Conservation (phyloP, 2,113 vertebrate species). For the Regulus satrapa region DNA sequence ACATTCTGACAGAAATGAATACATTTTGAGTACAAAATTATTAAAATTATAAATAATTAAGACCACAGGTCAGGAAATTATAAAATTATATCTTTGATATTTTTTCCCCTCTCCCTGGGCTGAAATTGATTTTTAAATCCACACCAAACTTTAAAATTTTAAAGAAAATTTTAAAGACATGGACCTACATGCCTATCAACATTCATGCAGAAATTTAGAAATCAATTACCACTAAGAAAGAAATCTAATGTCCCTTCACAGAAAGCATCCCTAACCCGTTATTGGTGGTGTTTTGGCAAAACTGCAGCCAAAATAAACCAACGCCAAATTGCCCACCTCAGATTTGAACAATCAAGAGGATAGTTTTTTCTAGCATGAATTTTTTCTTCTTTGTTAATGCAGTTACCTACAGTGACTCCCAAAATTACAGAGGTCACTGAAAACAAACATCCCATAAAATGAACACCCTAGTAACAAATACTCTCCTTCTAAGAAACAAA, state of each 20-base stretch:
- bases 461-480: neutral
- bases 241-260: neutral
- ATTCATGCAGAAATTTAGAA: neutral
- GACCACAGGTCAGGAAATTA: neutral
- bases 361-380: neutral
- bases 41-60: neutral
- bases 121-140: neutral
- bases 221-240: neutral
- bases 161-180: neutral
- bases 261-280: neutral
- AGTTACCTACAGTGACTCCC: neutral
- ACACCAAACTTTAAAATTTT: neutral
- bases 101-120: neutral
- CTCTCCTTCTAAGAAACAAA: neutral
- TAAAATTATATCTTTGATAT: neutral
- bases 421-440: neutral
- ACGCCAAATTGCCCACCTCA: neutral
- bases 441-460: neutral
- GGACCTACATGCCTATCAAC: neutral
- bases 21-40: neutral
- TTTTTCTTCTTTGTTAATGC: neutral
- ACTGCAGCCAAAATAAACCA: neutral
- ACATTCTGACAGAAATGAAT: neutral
- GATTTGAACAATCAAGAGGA: neutral
- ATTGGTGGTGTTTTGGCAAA: neutral